Base-by-base conservation (phyloP, 1,140 invertebrate species). In the Hypsibius dujardini region DNA sequence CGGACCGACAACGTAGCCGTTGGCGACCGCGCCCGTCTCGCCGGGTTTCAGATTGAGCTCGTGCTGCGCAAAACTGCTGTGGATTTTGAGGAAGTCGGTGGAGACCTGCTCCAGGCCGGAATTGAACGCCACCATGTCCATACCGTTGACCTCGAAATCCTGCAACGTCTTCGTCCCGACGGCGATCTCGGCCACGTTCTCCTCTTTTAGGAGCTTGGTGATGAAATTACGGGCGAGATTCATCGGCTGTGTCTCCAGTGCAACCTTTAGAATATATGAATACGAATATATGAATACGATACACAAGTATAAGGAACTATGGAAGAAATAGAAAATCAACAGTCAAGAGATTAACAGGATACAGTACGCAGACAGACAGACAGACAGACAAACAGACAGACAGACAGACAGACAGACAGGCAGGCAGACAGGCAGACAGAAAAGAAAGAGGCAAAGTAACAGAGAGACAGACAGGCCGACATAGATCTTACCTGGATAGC, bases 1-100 rank as follows among this genome's bases (percentile, higher is more conserved):
- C 0, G 93, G 91, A 2, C 93, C 95, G 71, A 95, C 74, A 46
- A 83, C 74, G 80, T 81, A 74, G n/a, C 93, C 93, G 82, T 98
- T 98, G 67, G 87, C 86, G 15, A 96, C 81, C 3, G 98, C 79
- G 2, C 86, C 87, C 74, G 85, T 82, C 69, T 81, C 79, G 2
- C 86, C 84, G 46, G 75, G 72, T 47, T 78, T 75, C 45, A 85
- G 75, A 50, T 79, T 78, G 15, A 87, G 75, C n/a, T 82, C 78
- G 59, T 78, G 78, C 71, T 81, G 79, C 3, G 76, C 77, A 74
- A 85, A 87, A 42, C 78, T 71, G 70, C 76, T 74, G 73, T 87
- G 83, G 3, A 82, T 74, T 70, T 80, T 76, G 1, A 85, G 75
- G 59, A 81, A 79, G n/a, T 80, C 74, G 14, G 76, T 75, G 1